Percentiles rank a stretch among this genome's conserved stretches.
Conservation (phyloP, 2,113 vertebrate genomes). For the Melanostigma gelatinosum region DNA sequence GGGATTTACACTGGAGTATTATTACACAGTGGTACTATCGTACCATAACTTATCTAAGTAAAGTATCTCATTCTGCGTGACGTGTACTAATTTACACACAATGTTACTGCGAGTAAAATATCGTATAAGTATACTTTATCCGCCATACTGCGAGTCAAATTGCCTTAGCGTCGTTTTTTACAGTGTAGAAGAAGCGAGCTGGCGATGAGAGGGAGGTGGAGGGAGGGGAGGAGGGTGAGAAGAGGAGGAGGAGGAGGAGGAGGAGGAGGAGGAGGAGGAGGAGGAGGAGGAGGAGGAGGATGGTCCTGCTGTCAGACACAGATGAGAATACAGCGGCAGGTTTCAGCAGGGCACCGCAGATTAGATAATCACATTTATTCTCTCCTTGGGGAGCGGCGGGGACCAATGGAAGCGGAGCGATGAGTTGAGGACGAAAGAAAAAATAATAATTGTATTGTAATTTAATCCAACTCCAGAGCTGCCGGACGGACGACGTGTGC, state of each 20-base stretch:
- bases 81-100: neutral
- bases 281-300: neutral
- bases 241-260: neutral
- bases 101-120: neutral
- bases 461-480: slow-evolving; percentile 12
- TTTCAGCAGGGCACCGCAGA: slow-evolving; percentile 46
- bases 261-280: neutral
- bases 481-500: slow-evolving; percentile 16
- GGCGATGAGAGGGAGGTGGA: neutral
- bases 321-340: slow-evolving; percentile 55
- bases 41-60: neutral
- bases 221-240: neutral
- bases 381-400: slow-evolving; percentile 7
- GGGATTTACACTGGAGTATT: neutral
- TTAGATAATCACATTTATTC: slow-evolving; percentile 58
- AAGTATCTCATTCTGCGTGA: neutral
- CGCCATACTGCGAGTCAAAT: neutral
- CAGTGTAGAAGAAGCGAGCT: slow-evolving; percentile 35
- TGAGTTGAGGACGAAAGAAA: neutral
- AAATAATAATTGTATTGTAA: neutral
- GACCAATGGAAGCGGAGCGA: neutral
- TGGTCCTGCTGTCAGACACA: slow-evolving; percentile 59
- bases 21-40: neutral
- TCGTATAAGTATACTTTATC: neutral
- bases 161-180: slow-evolving; percentile 23